A percentile compares a stretch with the other conserved stretches of the same genome.
These are phyloP conservation scores for Rhopalosiphum nymphaeae DNA, from an alignment of 2,888 invertebrate species.

Conservation along the genomic window DNA sequence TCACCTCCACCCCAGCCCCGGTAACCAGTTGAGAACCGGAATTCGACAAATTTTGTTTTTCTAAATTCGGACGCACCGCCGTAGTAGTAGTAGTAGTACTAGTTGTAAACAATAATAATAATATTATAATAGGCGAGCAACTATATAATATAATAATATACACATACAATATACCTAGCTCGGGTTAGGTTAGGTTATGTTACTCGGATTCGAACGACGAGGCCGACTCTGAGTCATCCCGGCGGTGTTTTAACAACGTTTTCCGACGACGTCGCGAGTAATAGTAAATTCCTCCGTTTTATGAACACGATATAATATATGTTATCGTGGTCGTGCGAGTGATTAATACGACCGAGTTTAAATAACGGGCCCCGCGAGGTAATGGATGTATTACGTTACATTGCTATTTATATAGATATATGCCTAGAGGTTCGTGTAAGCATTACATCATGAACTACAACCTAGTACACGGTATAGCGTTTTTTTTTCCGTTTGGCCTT, in stretches of 20 bases:
- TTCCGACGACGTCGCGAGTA: background rate
- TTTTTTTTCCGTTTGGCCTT: background rate
- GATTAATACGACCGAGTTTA: background rate
- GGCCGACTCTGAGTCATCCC: background rate
- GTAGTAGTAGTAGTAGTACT: background rate
- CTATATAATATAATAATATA: background rate
- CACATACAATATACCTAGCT: background rate
- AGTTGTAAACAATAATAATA: background rate
- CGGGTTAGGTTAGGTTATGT: slow-evolving; percentile 44
- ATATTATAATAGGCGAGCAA: background rate
- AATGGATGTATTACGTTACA: background rate
- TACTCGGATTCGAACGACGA: background rate
- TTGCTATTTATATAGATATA: background rate
- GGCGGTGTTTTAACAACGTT: background rate
- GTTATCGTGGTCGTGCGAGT: background rate
- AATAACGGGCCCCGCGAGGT: background rate
- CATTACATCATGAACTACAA: background rate
- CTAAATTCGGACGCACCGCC: slow-evolving; percentile 13
- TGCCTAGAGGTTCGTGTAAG: background rate
- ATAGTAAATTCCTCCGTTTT: background rate
- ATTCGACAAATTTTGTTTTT: slow-evolving; percentile 20
- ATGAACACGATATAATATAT: background rate
- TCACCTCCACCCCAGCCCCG: background rate
- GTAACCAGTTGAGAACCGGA: background rate
- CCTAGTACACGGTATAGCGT: background rate